Conservation (phyloP, 2,113 vertebrate genomes). For the Chlorodrepanis virens region DNA sequence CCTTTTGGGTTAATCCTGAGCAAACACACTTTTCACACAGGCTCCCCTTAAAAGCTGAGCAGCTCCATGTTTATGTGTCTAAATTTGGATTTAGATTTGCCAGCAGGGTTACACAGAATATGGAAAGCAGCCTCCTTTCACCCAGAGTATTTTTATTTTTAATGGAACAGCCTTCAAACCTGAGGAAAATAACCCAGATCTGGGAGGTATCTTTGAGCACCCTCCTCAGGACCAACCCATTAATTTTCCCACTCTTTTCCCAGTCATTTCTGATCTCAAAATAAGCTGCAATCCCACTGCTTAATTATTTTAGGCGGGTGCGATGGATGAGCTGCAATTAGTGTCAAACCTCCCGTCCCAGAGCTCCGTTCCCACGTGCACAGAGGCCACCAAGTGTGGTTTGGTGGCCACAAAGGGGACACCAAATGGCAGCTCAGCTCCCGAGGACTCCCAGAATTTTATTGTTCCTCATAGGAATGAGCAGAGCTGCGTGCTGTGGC, state of each 20-base stretch:
- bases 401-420: background rate
- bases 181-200: background rate
- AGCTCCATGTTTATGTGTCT: background rate
- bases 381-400: background rate
- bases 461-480: no score
- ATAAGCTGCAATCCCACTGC: slow-evolving; percentile 1
- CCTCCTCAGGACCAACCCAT: background rate
- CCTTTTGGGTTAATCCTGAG: background rate
- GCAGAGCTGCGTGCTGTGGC: background rate
- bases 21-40: background rate
- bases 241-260: slow-evolving; percentile 8
- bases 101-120: background rate
- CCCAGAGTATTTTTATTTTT: background rate
- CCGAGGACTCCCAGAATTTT: background rate
- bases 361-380: background rate
- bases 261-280: slow-evolving; percentile 43
- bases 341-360: background rate
- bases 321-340: slow-evolving; percentile 21
- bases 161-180: background rate
- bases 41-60: background rate
- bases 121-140: background rate
- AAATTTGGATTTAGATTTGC: background rate
- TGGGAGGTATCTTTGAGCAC: background rate
- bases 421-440: background rate
- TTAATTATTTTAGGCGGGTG: slow-evolving; percentile 23